Evolutionary conservation across 2,797 vertebrate species (phyloP).

Genomic region (Cossypha niveicapilla): DNA sequence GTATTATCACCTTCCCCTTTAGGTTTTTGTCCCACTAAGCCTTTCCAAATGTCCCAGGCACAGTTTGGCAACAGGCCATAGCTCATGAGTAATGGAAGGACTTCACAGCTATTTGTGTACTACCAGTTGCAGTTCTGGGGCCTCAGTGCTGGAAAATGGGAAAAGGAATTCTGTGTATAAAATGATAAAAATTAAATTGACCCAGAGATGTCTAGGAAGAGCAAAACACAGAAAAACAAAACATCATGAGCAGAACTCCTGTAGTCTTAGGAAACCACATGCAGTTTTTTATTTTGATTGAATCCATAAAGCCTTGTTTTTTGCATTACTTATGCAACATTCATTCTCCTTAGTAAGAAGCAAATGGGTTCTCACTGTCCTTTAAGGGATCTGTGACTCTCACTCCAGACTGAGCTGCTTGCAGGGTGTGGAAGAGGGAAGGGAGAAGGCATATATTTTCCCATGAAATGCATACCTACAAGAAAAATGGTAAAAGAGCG

Average conservation of each 20-base stretch:
- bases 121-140: not conserved
- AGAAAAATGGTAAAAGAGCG: not conserved
- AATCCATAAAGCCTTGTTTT: not conserved
- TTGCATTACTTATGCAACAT: not conserved
- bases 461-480: not conserved
- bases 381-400: not conserved
- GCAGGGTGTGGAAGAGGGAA: not conserved
- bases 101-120: not conserved
- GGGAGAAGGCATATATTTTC: not conserved
- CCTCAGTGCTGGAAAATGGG: not conserved
- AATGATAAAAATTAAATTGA: not conserved
- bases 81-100: not conserved
- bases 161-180: not conserved
- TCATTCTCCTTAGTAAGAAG: not conserved
- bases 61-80: not conserved
- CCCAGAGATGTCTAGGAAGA: not conserved
- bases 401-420: not conserved
- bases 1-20: not conserved
- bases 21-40: not conserved
- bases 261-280: not conserved
- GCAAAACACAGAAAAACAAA: not conserved
- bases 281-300: not conserved
- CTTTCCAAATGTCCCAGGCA: not conserved
- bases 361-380: not conserved
- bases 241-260: not conserved